phyloP scores from a whole-genome alignment of 2,797 vertebrate genomes.

The Leptodactylus fallax region DNA sequence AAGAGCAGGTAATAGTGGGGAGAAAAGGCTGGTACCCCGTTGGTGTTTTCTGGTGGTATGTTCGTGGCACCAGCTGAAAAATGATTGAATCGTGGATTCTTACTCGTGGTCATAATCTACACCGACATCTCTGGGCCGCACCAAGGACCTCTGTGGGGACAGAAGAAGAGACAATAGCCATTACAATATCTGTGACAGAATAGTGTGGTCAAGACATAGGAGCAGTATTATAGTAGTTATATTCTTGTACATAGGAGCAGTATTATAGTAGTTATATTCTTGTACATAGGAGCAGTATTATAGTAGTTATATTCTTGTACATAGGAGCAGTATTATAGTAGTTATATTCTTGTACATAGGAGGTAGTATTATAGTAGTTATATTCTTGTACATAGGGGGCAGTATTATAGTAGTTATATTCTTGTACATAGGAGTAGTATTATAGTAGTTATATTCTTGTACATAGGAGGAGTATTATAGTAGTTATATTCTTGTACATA shows the following conservation, averaged over 20 bases:
- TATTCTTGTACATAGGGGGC: background rate
- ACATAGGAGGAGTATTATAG: constrained; percentile 15
- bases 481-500: constrained; percentile 19
- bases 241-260: constrained; percentile 8
- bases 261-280: constrained; percentile 21
- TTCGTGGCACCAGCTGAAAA: constrained; percentile 77
- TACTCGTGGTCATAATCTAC: constrained; percentile 85
- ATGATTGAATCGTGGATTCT: constrained; percentile 77
- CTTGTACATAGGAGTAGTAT: constrained; percentile 2
- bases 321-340: constrained; percentile 24
- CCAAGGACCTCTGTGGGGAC: constrained; percentile 58
- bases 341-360: constrained; percentile 18
- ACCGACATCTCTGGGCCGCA: constrained; percentile 69
- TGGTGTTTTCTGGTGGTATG: constrained; percentile 74
- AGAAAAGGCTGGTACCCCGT: constrained; percentile 75
- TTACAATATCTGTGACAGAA: background rate
- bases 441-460: constrained; percentile 24
- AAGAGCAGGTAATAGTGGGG: background rate
- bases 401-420: constrained; percentile 27
- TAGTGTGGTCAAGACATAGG: background rate
- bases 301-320: constrained; percentile 12
- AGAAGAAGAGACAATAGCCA: background rate
- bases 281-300: constrained; percentile 8
- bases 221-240: constrained; percentile 24
- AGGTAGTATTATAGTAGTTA: constrained; percentile 3